A percentile compares a stretch with the other conserved stretches of the same genome.
These are phyloP conservation scores for Drosophila novamexicana DNA, from an alignment of 1,140 invertebrate genomes.

Conservation along the genomic window DNA sequence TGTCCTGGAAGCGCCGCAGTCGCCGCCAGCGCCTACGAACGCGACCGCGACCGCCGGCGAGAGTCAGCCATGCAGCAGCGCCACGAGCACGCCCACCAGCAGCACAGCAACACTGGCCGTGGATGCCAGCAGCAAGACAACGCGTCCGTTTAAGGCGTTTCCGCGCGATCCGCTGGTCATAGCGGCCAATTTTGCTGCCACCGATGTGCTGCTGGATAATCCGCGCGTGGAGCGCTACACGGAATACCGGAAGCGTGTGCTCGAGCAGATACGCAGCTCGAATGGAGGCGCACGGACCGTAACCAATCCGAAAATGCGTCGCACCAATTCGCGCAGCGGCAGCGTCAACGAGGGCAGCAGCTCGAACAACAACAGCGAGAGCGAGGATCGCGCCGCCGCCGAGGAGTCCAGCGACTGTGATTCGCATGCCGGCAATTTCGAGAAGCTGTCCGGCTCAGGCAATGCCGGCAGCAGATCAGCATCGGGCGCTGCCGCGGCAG, in stretches of 20 bases:
- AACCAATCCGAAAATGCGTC: conserved; percentile 89
- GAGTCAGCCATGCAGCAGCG: background rate
- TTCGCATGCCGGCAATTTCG: conserved; percentile 70
- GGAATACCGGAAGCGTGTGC: conserved; percentile 88
- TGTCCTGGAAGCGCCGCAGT: conserved; percentile 67
- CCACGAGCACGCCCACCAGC: conserved; percentile 67
- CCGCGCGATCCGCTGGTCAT: conserved; percentile 88
- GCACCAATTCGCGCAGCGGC: conserved; percentile 82
- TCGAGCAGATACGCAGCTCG: conserved; percentile 87
- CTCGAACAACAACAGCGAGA: conserved; percentile 77
- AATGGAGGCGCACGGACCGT: conserved; percentile 86
- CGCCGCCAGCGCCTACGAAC: conserved; percentile 30
- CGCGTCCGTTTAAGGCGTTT: conserved; percentile 90
- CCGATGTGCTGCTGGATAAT: conserved; percentile 85
- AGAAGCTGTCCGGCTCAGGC: conserved; percentile 31
- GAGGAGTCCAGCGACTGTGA: conserved; percentile 82
- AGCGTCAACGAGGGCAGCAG: conserved; percentile 78
- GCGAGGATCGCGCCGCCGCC: conserved; percentile 70
- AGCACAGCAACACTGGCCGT: conserved; percentile 23
- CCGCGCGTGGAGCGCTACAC: conserved; percentile 87
- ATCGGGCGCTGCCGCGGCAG: background rate
- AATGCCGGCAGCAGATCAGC: no score
- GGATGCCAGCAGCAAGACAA: conserved; percentile 48
- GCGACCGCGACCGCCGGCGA: background rate
- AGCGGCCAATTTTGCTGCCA: conserved; percentile 84